Percentiles rank a stretch among this genome's conserved stretches.
Evolutionary conservation across 2,888 invertebrate species (phyloP).

Genomic region (Rhodophaea formosa): DNA sequence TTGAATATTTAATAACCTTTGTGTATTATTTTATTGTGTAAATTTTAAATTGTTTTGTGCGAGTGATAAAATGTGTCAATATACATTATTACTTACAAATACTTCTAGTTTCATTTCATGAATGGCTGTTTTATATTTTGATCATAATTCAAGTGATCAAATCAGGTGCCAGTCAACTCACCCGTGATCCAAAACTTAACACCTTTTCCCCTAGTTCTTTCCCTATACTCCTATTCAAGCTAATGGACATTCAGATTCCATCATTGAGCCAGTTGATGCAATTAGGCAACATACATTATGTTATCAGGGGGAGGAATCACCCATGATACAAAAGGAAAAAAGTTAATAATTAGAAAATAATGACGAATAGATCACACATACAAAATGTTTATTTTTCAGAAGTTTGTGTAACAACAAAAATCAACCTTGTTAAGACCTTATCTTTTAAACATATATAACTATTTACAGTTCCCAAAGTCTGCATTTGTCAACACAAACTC

Average conservation of each 20-base stretch:
- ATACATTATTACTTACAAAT: conserved; percentile 72
- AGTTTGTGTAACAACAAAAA: conserved; percentile 81
- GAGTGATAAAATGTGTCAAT: conserved; percentile 77
- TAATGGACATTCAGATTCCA: neutral
- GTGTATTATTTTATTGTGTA: conserved; percentile 72
- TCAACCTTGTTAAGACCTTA: conserved; percentile 80
- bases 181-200: neutral
- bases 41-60: conserved; percentile 78
- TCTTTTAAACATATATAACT: conserved; percentile 78
- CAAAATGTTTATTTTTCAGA: conserved; percentile 81
- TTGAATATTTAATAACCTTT: conserved; percentile 69
- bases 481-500: conserved; percentile 77
- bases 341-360: conserved; percentile 46
- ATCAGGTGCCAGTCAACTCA: neutral
- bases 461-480: conserved; percentile 78
- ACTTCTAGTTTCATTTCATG: conserved; percentile 49
- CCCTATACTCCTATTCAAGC: neutral
- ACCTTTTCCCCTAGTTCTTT: neutral
- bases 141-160: neutral
- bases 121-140: neutral
- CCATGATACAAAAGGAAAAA: conserved; percentile 18
- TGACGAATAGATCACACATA: conserved; percentile 74
- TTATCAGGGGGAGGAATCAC: conserved; percentile 38
- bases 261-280: neutral
- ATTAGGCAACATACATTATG: neutral